Percentiles rank a stretch among this genome's conserved stretches.
phyloP scores from a whole-genome alignment of 2,888 invertebrate genomes.

The Mesorhabditis spiculigera region DNA sequence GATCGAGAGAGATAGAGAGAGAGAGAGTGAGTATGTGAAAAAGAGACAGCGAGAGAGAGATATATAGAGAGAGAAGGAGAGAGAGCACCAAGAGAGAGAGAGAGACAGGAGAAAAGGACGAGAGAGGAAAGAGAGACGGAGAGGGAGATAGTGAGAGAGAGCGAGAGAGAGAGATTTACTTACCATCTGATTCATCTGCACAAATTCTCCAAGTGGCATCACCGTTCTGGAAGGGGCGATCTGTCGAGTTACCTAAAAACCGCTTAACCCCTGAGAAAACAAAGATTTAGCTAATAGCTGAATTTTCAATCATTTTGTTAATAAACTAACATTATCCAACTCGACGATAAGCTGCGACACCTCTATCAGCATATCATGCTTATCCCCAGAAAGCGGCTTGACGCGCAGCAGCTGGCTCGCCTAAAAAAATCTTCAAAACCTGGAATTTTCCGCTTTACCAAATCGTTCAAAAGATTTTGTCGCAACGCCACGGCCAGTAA shows the following conservation, averaged over 20 bases:
- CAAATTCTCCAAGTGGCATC: slow-evolving; percentile 11
- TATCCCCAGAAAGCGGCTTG: not conserved
- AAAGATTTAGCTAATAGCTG: not conserved
- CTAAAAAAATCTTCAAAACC: not conserved
- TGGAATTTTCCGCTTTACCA: not conserved
- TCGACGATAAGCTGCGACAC: slow-evolving; percentile 10
- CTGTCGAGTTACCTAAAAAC: slow-evolving; percentile 7
- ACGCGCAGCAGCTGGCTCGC: not conserved
- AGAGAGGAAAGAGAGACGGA: too few relatives aligned
- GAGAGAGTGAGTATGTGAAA: too few relatives aligned
- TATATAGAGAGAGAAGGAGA: too few relatives aligned
- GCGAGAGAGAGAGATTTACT: too few relatives aligned
- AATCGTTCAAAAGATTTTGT: slow-evolving; percentile 15
- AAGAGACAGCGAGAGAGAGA: too few relatives aligned
- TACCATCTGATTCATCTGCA: too few relatives aligned
- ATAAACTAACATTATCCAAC: slow-evolving; percentile 9
- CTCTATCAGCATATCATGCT: slow-evolving; percentile 9
- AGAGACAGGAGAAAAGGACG: too few relatives aligned
- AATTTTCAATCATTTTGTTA: not conserved
- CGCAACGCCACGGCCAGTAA: slow-evolving; percentile 27
- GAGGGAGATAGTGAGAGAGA: too few relatives aligned
- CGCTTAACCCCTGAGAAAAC: not conserved
- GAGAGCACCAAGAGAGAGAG: too few relatives aligned
- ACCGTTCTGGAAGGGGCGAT: slow-evolving; percentile 6
- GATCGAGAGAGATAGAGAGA: too few relatives aligned